Base-by-base conservation (phyloP, 2,113 vertebrate genomes). In the Cheilinus undulatus region DNA sequence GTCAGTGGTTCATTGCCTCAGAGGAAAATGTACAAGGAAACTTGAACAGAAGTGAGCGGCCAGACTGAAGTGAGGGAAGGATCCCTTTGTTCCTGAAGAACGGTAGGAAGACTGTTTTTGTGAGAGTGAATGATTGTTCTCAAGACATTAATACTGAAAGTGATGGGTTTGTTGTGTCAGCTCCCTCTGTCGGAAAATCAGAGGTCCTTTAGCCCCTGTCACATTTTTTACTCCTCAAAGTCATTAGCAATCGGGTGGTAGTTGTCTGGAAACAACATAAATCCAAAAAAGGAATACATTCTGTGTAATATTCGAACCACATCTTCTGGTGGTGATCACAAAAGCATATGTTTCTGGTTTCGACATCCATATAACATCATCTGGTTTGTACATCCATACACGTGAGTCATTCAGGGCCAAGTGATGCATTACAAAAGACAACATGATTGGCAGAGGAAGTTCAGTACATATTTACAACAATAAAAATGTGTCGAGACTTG, bases 1-100 rank as follows among this genome's bases (percentile, higher is more conserved):
- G 88, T 92, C 89, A 91, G 92, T 91, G 91, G 88, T 93, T 89
- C 83, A 75, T 92, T 85, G 91, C 87, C 86, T 91, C 84, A 63
- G 82, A 87, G 84, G 71, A 89, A 83, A 85, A 90, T 90, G 80
- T 91, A 91, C 89, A 90, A 74, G 85, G 74, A 86, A 88, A 78
- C 73, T 78, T 72, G 78, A 84, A 85, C 49, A 80, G 38, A 74
- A 76, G 52, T 61, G 79, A 78, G 60, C 77, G 78, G 69, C 60
- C 71, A 64, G 58, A 45, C 53, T 82, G 76, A 64, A 78, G 34
- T 46, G 28, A 70, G 45, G 52, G 59, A 66, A 34, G 50, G 34
- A 36, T 69, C 54, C 58, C 61, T 74, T 75, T 83, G 64, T 52
- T 73, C 34, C 65, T 60, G 34, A 69, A 27, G 3, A 51, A 50